Conservation (phyloP, 2,888 invertebrate genomes). For the Xylophagus ater region DNA sequence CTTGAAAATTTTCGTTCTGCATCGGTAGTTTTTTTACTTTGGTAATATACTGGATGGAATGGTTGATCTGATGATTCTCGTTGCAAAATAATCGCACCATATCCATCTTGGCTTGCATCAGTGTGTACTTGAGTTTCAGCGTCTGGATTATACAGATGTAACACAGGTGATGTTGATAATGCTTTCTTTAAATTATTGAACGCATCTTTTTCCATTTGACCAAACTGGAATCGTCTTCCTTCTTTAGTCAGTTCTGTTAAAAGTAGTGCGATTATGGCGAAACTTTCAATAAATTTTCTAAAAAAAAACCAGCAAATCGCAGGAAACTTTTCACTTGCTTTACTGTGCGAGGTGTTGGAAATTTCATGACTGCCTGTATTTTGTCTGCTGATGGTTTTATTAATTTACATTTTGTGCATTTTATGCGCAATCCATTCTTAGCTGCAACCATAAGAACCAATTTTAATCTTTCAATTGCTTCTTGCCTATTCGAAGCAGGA, state of each 20-base stretch:
- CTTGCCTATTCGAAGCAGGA: background rate
- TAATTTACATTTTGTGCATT: conserved; percentile 18
- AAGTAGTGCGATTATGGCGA: conserved; percentile 25
- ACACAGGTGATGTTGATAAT: conserved; percentile 17
- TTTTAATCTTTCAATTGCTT: conserved; percentile 6
- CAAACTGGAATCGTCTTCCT: conserved; percentile 8
- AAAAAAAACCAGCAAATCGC: conserved; percentile 28
- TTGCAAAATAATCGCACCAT: no score
- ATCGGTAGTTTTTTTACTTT: no score
- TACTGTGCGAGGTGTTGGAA: conserved; percentile 22
- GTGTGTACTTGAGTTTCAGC: no score
- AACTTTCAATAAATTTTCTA: conserved; percentile 28
- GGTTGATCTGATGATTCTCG: no score
- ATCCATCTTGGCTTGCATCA: no score
- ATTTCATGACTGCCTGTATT: conserved; percentile 21
- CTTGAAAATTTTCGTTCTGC: no score
- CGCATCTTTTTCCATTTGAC: conserved; percentile 23
- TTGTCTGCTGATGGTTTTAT: conserved; percentile 22
- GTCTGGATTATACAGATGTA: conserved; percentile 22
- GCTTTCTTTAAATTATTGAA: conserved; percentile 10
- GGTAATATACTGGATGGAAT: no score
- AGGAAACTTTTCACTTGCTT: conserved; percentile 27
- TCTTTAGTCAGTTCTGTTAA: conserved; percentile 22
- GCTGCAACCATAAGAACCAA: conserved; percentile 14
- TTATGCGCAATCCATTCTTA: conserved; percentile 16